Evolutionary conservation across 2,888 invertebrate species (phyloP).

Genomic region (Cheilosia scutellata): DNA sequence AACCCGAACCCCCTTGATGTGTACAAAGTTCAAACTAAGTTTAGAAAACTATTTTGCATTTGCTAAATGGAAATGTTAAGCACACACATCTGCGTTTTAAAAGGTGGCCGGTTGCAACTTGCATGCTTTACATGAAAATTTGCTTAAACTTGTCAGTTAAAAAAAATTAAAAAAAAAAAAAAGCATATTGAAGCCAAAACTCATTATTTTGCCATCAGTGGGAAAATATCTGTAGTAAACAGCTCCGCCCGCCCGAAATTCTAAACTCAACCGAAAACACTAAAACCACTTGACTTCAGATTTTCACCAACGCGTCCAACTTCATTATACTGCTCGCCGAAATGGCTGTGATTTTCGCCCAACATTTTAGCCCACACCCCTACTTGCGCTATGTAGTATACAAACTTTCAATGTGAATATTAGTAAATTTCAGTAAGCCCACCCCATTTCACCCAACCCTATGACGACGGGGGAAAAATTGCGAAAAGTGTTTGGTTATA

Average conservation of each 20-base stretch:
- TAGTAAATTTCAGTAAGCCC: slow-evolving; percentile 69
- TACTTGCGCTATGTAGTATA: slow-evolving; percentile 52
- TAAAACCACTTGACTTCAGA: slow-evolving; percentile 76
- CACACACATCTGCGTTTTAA: slow-evolving; percentile 5
- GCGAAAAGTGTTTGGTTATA: slow-evolving; percentile 74
- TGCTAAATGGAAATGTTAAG: slow-evolving; percentile 47
- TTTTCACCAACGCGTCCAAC: slow-evolving; percentile 70
- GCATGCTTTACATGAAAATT: slow-evolving; percentile 33
- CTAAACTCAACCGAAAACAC: slow-evolving; percentile 69
- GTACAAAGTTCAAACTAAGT: slow-evolving; percentile 11
- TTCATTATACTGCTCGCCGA: slow-evolving; percentile 64
- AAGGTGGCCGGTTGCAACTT: neutral
- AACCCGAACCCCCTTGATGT: neutral
- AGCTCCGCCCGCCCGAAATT: slow-evolving; percentile 19
- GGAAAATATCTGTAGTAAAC: neutral
- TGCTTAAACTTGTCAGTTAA: neutral
- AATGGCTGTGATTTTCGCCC: slow-evolving; percentile 67
- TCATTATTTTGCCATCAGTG: slow-evolving; percentile 68
- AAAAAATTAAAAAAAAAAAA: slow-evolving; percentile 14
- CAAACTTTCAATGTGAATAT: slow-evolving; percentile 75
- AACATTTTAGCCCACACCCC: slow-evolving; percentile 19
- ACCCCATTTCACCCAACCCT: neutral
- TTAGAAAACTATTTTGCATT: slow-evolving; percentile 43
- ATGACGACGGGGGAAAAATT: slow-evolving; percentile 55
- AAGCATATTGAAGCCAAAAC: slow-evolving; percentile 50